Base-by-base conservation (phyloP, 2,797 vertebrate genomes). In the Naso thynnoides region DNA sequence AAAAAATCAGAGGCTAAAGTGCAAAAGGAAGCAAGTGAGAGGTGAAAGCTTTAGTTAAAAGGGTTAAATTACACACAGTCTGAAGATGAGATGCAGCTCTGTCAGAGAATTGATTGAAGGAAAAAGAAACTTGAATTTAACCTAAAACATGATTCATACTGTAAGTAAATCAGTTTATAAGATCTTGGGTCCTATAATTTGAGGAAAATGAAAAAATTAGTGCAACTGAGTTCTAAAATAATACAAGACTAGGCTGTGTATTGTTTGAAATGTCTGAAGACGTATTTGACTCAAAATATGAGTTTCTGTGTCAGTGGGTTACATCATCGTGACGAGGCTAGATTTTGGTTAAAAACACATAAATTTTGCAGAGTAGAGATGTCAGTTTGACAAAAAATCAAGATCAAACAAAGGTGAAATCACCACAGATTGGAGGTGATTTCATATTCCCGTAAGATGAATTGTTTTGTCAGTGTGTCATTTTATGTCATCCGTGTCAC, bases 1-100 rank as follows among this genome's bases (percentile, higher is more conserved):
- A 6, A 57, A 63, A 75, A 75, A 82, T 64, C 59, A 79, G 73
- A 84, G 27, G 55, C 59, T 73, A 70, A 81, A 78, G 73, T 80
- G 74, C 70, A 55, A 72, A 21, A 54, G 58, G 41, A 64, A 23
- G 56, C 45, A 33, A 78, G 60, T 39, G 80, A 53, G 50, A 64
- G 70, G 38, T 65, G 73, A 79, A 65, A 14, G 55, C 26, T 7
- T 23, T 11, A 66, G 48, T 57, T 52, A 60, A 74, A 76, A 42
- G 56, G 21, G 36, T 10, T 44, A 44, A 74, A 62, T 76, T 75
- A 68, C 14, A n/a, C 19, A 15, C 19, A 70, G 60, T 64, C 27
- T 59, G 52, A 49, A 39, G 61, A 84, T 57, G 71, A 72, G 49
- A 56, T 26, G 57, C 26, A 33, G 21, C 27, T 73, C 50, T 60